These are phyloP conservation scores for Pseudomyrmex flavicornis DNA, from an alignment of 1,140 invertebrate genomes.

Conservation along the genomic window DNA sequence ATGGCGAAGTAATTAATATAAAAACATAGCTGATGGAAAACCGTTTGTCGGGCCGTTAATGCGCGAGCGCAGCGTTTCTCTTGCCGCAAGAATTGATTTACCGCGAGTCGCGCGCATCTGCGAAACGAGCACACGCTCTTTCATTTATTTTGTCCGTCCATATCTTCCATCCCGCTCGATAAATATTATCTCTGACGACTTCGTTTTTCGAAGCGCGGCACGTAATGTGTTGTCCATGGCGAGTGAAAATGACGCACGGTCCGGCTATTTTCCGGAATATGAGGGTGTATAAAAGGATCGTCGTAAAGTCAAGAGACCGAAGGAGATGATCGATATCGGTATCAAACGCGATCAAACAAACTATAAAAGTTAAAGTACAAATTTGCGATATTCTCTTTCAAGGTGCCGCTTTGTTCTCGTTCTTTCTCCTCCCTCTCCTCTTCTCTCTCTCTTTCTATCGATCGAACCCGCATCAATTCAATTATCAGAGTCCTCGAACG, in stretches of 20 bases:
- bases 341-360: too few species aligned
- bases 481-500: constrained; percentile 17
- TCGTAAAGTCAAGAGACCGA: too few species aligned
- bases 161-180: not conserved
- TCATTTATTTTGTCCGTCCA: constrained; percentile 21
- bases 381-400: not conserved
- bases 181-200: constrained; percentile 46
- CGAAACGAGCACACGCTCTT: constrained; percentile 15
- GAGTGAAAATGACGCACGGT: not conserved
- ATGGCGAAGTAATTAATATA: constrained; percentile 64
- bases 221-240: not conserved
- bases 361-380: not conserved
- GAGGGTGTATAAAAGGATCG: not conserved
- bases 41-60: constrained; percentile 2
- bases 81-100: constrained; percentile 56
- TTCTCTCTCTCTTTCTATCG: not conserved
- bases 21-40: constrained; percentile 47
- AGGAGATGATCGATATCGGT: too few species aligned
- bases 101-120: constrained; percentile 42
- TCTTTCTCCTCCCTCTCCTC: too few species aligned
- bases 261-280: not conserved
- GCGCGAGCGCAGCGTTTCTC: constrained; percentile 13
- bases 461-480: not conserved
- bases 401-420: too few species aligned
- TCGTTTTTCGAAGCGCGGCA: not conserved